Percentiles rank a stretch among this genome's conserved stretches.
phyloP scores from a whole-genome alignment of 2,113 vertebrate genomes.

The Pan troglodytes region DNA sequence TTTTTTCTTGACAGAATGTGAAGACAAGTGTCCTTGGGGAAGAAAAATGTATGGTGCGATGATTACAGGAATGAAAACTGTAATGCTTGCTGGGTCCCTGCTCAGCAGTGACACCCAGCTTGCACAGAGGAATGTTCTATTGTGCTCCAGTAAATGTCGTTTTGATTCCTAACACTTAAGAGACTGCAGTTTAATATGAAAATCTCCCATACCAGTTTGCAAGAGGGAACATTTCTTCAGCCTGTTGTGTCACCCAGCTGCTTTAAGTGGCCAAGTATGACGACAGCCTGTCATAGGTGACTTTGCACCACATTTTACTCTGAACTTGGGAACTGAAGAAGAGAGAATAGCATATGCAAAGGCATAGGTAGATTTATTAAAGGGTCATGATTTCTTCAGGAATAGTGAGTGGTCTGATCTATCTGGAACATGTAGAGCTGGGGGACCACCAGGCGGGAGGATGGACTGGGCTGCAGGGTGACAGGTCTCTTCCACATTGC shows the following conservation, averaged over 20 bases:
- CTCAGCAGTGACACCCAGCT: neutral
- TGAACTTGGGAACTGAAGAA: neutral
- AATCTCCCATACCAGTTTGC: neutral
- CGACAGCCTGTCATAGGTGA: neutral
- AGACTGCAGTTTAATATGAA: neutral
- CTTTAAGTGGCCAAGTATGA: neutral
- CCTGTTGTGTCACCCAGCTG: neutral
- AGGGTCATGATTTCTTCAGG: neutral
- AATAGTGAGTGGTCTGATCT: neutral
- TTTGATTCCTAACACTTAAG: neutral
- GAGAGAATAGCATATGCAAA: neutral
- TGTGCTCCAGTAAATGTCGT: neutral
- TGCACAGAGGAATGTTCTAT: neutral
- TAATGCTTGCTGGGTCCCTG: neutral
- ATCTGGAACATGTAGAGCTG: neutral
- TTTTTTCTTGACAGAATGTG: neutral
- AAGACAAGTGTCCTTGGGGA: neutral
- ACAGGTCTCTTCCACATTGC: neutral
- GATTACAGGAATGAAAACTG: neutral
- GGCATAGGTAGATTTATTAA: neutral
- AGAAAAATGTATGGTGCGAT: neutral
- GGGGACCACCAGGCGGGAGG: rapidly evolving
- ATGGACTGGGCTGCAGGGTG: rapidly evolving
- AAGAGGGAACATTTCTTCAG: neutral
- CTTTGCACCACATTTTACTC: neutral